A percentile compares a stretch with the other conserved stretches of the same genome.
Conservation (phyloP, 2,797 vertebrate species). For the Aeoliscus strigatus region DNA sequence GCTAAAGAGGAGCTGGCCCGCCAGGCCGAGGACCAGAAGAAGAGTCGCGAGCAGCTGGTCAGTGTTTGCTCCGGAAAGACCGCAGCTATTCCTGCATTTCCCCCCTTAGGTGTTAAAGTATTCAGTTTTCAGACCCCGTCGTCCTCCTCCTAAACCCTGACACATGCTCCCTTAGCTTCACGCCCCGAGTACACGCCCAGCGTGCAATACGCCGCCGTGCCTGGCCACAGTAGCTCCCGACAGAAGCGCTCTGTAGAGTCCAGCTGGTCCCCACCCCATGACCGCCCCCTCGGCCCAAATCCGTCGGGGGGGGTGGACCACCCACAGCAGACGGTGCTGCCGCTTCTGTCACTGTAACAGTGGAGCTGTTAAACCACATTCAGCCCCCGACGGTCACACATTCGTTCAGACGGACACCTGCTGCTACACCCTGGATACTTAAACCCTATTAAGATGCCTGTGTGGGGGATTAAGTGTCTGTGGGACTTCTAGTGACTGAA, state of each 20-base stretch:
- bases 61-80: slow-evolving; percentile 40
- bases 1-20: slow-evolving; percentile 90
- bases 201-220: slow-evolving; percentile 6
- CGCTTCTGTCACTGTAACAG: slow-evolving; percentile 12
- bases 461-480: slow-evolving; percentile 18
- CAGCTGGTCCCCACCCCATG: slow-evolving; percentile 27
- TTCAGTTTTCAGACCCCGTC: too few species aligned
- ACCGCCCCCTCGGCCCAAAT: neutral
- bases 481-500: neutral
- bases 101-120: too few species aligned
- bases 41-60: slow-evolving; percentile 91
- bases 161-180: too few species aligned
- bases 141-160: too few species aligned
- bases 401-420: slow-evolving; percentile 12
- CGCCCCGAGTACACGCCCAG: neutral
- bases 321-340: slow-evolving; percentile 21
- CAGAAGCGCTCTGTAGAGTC: slow-evolving; percentile 29
- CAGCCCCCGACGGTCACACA: slow-evolving; percentile 1
- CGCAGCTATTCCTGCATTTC: too few species aligned
- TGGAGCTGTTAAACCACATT: slow-evolving; percentile 14
- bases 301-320: slow-evolving; percentile 26
- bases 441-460: slow-evolving; percentile 25
- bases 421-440: slow-evolving; percentile 19
- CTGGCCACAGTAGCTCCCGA: slow-evolving; percentile 20
- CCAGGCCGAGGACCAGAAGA: slow-evolving; percentile 82